Base-by-base conservation (phyloP, 2,113 vertebrate genomes). In the Hepsetus odoe region DNA sequence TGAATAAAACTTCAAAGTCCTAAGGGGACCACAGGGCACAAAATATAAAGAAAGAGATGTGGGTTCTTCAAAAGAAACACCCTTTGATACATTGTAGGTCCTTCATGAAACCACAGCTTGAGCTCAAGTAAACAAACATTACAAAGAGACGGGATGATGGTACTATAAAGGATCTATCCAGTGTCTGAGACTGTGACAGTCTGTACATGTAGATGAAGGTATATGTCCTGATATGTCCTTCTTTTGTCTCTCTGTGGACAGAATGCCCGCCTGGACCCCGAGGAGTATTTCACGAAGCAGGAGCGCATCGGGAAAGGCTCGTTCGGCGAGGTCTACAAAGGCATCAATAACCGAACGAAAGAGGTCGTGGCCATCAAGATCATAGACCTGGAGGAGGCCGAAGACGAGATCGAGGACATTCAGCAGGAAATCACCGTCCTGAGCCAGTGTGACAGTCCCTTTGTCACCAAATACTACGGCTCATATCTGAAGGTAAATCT, bases 291-390 rank as follows among this genome's bases (percentile, higher is more conserved):
- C 90, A 99, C 98, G 82, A 99, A 98, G 90, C 93, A 98, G 80
- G 98, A 99, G 86, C 91, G 97, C 18, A 98, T 99, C 0, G 98
- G 98, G 64, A 99, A 98, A 85, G 98, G 98, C 4, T 99, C 98
- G 0, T 99, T 99, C 0, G 97, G 98, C 0, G 98, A 99, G 61
- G 98, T 99, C 71, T 98, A 98, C 80, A 99, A 99, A 88, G 98
- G 97, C 58, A 98, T 99, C 1, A 98, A 99, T 91, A 98, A 98
- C 91, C 96, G 95, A 86, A 96, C 91, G 30, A 99, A 98, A 89
- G 97, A 99, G 80, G 98, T 99, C 85, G 97, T 99, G 81, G 98
- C 98, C n/a, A 99, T 99, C 87, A 99, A 99, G 90, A 98, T 98
- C 85, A 99, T 99, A 12, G 98, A 99, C 80, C 91, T 99, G 87